A percentile compares a stretch with the other conserved stretches of the same genome.
Conservation (phyloP, 2,888 invertebrate species). For the Scaptomyza parva region DNA sequence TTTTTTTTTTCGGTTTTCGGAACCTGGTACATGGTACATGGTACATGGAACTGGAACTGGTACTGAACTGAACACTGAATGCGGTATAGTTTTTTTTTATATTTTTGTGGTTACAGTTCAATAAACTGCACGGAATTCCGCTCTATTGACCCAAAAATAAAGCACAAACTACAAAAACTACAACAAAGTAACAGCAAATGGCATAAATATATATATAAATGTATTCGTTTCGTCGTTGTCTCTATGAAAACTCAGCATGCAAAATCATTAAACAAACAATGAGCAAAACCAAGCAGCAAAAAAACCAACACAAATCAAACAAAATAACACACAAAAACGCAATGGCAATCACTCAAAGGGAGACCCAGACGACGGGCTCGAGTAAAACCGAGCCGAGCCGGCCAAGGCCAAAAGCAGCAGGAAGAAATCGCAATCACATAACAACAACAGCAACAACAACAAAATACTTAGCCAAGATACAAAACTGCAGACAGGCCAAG, state of each 20-base stretch:
- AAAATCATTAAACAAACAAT: slow-evolving; percentile 73
- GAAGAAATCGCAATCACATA: slow-evolving; percentile 57
- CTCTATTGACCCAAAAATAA: slow-evolving; percentile 74
- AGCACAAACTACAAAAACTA: slow-evolving; percentile 40
- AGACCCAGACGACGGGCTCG: slow-evolving; percentile 26
- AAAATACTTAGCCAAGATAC: slow-evolving; percentile 37
- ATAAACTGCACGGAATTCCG: slow-evolving; percentile 72
- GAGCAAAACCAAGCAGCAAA: slow-evolving; percentile 27
- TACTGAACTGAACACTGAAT: slow-evolving; percentile 1
- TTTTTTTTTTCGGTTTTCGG: slow-evolving; percentile 3
- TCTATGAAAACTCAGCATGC: slow-evolving; percentile 44
- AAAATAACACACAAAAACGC: slow-evolving; percentile 5
- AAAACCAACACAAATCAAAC: not conserved
- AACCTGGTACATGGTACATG: no score
- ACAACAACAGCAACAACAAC: slow-evolving; percentile 7
- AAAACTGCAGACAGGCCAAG: slow-evolving; percentile 55
- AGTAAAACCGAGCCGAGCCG: not conserved
- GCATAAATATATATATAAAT: not conserved
- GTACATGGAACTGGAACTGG: slow-evolving; percentile 7
- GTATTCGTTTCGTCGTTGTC: slow-evolving; percentile 19
- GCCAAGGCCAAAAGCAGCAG: slow-evolving; percentile 75
- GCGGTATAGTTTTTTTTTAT: not conserved
- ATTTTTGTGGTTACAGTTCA: slow-evolving; percentile 60
- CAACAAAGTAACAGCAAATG: slow-evolving; percentile 16
- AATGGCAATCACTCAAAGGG: slow-evolving; percentile 56